Conservation (phyloP, 2,888 invertebrate genomes). For the Spisula subtruncata region DNA sequence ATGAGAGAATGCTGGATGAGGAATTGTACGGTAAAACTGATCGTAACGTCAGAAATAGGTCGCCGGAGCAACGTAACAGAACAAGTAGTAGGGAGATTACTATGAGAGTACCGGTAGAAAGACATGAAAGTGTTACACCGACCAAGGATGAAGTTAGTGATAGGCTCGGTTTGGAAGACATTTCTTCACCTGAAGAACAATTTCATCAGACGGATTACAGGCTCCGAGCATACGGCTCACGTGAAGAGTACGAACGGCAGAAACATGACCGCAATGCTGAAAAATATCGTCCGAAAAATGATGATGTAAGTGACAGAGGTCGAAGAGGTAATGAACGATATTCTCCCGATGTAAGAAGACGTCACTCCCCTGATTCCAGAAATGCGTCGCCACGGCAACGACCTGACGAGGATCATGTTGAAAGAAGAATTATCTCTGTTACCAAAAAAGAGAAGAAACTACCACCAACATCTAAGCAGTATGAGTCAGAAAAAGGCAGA, state of each 20-base stretch:
- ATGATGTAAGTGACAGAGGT: not conserved
- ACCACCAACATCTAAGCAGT: not conserved
- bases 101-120: not conserved
- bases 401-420: conserved; percentile 2
- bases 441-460: conserved; percentile 46
- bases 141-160: conserved; percentile 67
- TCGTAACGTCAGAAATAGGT: conserved; percentile 27
- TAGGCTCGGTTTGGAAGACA: conserved; percentile 63
- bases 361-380: not conserved
- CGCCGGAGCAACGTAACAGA: conserved; percentile 16
- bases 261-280: conserved; percentile 32
- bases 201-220: conserved; percentile 43
- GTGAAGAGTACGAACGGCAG: conserved; percentile 16
- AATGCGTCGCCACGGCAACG: not conserved
- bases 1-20: conserved; percentile 28
- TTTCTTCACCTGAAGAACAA: conserved; percentile 63
- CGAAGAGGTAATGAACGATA: not conserved
- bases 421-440: conserved; percentile 57
- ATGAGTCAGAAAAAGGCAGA: not conserved
- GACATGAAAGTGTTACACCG: conserved; percentile 57
- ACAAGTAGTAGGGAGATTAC: not conserved
- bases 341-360: conserved; percentile 33
- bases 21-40: conserved; percentile 29
- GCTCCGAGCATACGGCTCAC: conserved; percentile 26
- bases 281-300: conserved; percentile 35